Evolutionary conservation across 2,113 vertebrate genomes (phyloP).

Genomic region (Syngnathus typhle): DNA sequence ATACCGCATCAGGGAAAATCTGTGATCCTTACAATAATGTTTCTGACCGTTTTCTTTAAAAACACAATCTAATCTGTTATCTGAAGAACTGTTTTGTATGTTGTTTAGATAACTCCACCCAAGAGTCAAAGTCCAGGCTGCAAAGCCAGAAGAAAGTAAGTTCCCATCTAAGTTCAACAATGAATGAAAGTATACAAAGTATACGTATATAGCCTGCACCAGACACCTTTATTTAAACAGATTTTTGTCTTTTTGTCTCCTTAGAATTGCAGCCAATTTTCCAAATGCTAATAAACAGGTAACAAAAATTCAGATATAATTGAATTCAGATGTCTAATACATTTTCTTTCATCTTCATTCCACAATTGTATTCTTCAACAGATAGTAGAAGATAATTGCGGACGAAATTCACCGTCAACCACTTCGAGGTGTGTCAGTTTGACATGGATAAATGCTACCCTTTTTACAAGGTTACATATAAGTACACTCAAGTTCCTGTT

Average conservation of each 20-base stretch:
- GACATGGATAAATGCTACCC: not conserved
- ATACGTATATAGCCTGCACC: too few species aligned
- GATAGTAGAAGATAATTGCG: not conserved
- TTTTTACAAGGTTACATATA: not conserved
- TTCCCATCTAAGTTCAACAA: not conserved
- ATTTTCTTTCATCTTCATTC: not conserved
- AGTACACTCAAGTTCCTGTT: not conserved
- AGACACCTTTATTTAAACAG: not conserved
- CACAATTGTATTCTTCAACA: constrained; percentile 5
- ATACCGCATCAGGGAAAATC: not conserved
- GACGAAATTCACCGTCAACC: not conserved
- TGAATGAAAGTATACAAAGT: not conserved
- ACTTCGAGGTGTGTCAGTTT: constrained; percentile 44
- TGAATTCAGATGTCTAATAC: not conserved
- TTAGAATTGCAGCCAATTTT: constrained; percentile 66
- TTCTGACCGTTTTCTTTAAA: not conserved
- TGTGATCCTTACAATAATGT: not conserved
- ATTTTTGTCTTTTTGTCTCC: constrained; percentile 1
- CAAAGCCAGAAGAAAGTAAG: constrained; percentile 57
- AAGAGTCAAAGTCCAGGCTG: constrained; percentile 37
- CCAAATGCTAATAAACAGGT: not conserved
- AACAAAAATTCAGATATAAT: constrained; percentile 43
- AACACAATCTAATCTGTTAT: not conserved
- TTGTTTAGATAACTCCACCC: not conserved
- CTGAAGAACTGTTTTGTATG: not conserved